Evolutionary conservation across 2,797 vertebrate species (phyloP), one percentile per base, ranked within the genome.

Genomic region (Eremophila alpestris): DNA sequence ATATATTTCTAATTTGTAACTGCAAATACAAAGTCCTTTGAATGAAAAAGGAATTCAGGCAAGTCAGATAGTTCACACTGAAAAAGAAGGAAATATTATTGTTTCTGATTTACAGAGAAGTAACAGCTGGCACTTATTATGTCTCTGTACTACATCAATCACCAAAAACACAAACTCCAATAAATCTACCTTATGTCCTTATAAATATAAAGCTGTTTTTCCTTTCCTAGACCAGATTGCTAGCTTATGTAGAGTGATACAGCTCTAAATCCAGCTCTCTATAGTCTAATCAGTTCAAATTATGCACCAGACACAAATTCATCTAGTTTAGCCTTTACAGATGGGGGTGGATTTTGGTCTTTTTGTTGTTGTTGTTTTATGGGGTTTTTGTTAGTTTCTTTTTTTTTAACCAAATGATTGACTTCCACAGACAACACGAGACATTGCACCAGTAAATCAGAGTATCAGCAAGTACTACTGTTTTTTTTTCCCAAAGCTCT

Each of bases 121-220:
- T 74, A 95, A 91, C 96, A 97, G 91, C 91, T 96, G 93, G 94
- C 48, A 69, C 30, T 78, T 94, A 83, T 89, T 97, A 96, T 81
- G 79, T 79, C 87, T 86, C n/a, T 91, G 91, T 87, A 81, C 58
- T 62, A 71, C 79, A 96, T 95, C 89, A 81, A 92, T 95, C 95
- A 95, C 43, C 45, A 83, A 63, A 88, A 93, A 93, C 68, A 90
- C 36, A 73, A 92, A 94, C 63, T 76, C 51, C 24, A 78, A 93
- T 87, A 96, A 95, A 83, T 83, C 92, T 89, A 78, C 91, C 94
- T 94, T 83, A 92, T 85, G 84, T 89, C 62, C 73, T 71, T 65
- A 49, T 21, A 83, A 94, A 95, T 70, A 92, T 51, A 90, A 94
- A 93, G 71, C 93, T 85, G 55, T 23, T 93, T 92, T 89, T 81